Evolutionary conservation across 2,113 vertebrate species (phyloP), one percentile per base, ranked within the genome.

Genomic region (Pterophyllum scalare): DNA sequence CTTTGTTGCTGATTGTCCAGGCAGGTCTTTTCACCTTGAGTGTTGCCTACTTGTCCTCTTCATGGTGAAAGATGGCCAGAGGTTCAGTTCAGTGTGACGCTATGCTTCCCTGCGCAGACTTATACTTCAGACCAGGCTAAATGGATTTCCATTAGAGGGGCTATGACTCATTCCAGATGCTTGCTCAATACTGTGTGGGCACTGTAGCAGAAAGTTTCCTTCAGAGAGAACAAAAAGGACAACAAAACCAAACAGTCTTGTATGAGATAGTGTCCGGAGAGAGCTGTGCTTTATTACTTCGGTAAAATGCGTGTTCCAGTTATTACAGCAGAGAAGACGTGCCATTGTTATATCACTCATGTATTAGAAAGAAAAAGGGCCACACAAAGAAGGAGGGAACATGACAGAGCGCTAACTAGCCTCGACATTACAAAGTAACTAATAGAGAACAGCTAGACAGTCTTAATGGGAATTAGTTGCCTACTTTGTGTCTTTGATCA

Each of bases 141-240:
- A 95, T 94, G 89, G 94, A 94, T 94, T 94, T 94, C 94, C 93
- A 93, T 94, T 94, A 93, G 90, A 76, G 84, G 87, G 86, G 85
- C 92, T 89, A 93, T 94, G 91, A 93, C 93, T 95, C 91, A 95
- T 93, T 92, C 92, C 83, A 92, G 93, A 94, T 91, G 91, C 92
- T 92, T 93, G 91, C 92, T 95, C 93, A 89, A 92, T 94, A 92
- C 82, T 79, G 83, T 93, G 92, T 77, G 90, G 65, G 86, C 91
- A 88, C 79, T 87, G 91, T 89, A 87, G 93, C 90, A 88, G 91
- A 93, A 91, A 90, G 84, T 92, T 91, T 85, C 90, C 89, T 65
- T 52, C 58, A 89, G 74, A 88, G 59, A 81, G 77, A 89, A 77
- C 86, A 89, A 82, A 88, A 90, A 81, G 75, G 77, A 91, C 81